phyloP scores from a whole-genome alignment of 2,797 vertebrate species.

The Hybognathus amarus region DNA sequence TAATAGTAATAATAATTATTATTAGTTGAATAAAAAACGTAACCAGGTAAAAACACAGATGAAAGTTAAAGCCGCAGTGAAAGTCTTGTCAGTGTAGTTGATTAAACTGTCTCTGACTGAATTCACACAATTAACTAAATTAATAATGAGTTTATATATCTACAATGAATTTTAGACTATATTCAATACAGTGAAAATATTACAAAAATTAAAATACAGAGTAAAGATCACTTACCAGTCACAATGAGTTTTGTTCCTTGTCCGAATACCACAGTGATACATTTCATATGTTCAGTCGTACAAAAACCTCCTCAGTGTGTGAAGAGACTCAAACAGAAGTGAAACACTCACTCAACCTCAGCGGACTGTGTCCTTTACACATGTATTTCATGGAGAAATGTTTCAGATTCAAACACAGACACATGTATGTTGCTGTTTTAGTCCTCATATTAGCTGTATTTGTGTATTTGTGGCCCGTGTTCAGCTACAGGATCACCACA shows the following conservation, averaged over 20 bases:
- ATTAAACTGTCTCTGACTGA: background rate
- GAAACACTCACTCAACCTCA: conserved; percentile 7
- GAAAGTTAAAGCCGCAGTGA: background rate
- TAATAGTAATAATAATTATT: background rate
- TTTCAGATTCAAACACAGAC: background rate
- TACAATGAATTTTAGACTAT: background rate
- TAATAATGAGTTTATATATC: background rate
- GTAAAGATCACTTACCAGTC: conserved; percentile 60
- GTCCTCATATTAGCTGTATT: background rate
- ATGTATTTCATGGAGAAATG: background rate
- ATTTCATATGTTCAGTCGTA: conserved; percentile 61
- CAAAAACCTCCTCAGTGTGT: conserved; percentile 54
- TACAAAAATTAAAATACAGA: background rate
- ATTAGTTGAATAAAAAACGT: background rate
- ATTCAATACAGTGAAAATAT: background rate
- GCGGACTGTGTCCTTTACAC: background rate
- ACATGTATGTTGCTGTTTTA: background rate
- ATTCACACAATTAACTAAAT: background rate
- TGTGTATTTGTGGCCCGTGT: background rate
- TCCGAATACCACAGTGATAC: conserved; percentile 75
- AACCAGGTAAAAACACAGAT: background rate
- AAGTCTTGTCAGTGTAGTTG: too few relatives aligned
- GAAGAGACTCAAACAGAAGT: conserved; percentile 36
- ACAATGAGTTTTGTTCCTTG: conserved; percentile 70
- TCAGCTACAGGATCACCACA: too few relatives aligned